Conservation (phyloP, 2,888 invertebrate genomes). For the Teleiodes luculella region DNA sequence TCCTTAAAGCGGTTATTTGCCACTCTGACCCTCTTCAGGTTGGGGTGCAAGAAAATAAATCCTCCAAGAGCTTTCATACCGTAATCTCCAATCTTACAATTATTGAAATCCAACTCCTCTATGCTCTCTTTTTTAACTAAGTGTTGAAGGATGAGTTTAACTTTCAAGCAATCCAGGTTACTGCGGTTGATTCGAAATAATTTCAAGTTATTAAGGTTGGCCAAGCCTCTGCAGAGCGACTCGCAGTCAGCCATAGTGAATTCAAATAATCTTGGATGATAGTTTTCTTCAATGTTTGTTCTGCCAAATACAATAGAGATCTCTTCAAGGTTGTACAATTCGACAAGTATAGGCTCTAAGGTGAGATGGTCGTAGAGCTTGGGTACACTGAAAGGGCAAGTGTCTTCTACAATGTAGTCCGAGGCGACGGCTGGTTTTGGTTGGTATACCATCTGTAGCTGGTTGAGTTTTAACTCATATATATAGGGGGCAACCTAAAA, state of each 20-base stretch:
- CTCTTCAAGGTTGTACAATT: constrained; percentile 75
- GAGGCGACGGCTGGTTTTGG: constrained; percentile 56
- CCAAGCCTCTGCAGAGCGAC: constrained; percentile 74
- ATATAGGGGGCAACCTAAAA: constrained; percentile 73
- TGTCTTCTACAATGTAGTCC: constrained; percentile 51
- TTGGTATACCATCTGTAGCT: constrained; percentile 75
- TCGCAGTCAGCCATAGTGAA: constrained; percentile 79
- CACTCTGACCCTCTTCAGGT: constrained; percentile 69
- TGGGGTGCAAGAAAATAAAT: constrained; percentile 66
- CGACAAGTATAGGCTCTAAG: constrained; percentile 71
- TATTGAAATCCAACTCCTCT: constrained; percentile 81
- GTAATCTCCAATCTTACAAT: constrained; percentile 80
- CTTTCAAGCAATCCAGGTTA: constrained; percentile 78
- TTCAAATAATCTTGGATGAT: constrained; percentile 79
- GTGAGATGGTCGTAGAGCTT: constrained; percentile 79
- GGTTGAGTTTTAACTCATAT: constrained; percentile 65
- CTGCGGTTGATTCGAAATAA: constrained; percentile 79
- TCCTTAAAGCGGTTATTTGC: constrained; percentile 78
- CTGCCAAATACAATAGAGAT: constrained; percentile 59
- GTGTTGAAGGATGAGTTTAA: constrained; percentile 77
- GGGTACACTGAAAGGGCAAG: constrained; percentile 56
- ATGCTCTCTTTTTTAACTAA: constrained; percentile 70
- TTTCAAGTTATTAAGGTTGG: constrained; percentile 64
- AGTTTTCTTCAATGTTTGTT: constrained; percentile 72
- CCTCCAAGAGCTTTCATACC: constrained; percentile 82